Conservation (phyloP, 2,888 invertebrate genomes). For the Andrena bicolor region DNA sequence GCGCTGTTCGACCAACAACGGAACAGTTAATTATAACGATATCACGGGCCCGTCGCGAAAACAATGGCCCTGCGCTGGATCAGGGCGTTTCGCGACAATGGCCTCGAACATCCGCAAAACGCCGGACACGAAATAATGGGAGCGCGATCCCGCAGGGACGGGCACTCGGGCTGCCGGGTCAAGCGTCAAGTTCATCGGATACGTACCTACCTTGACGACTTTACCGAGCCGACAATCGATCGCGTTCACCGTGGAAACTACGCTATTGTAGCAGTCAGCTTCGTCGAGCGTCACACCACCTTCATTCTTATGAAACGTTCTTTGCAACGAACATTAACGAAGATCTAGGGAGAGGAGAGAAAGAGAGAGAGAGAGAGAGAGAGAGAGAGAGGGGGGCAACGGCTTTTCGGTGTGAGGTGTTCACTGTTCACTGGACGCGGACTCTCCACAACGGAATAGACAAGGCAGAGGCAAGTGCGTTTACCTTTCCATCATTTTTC, state of each 20-base stretch:
- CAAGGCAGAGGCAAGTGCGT: background rate
- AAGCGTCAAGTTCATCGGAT: slow-evolving; percentile 40
- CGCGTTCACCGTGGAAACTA: background rate
- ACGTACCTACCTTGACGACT: slow-evolving; percentile 23
- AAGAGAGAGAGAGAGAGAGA: no score
- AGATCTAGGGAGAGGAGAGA: slow-evolving; percentile 13
- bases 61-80: slow-evolving; percentile 79
- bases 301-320: slow-evolving; percentile 44
- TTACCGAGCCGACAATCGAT: slow-evolving; percentile 31
- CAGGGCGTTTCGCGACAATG: slow-evolving; percentile 79
- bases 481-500: slow-evolving; percentile 8
- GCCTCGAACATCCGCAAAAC: slow-evolving; percentile 76
- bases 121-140: slow-evolving; percentile 78
- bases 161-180: slow-evolving; percentile 26
- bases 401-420: slow-evolving; percentile 6
- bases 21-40: slow-evolving; percentile 79
- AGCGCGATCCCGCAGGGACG: slow-evolving; percentile 70
- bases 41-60: slow-evolving; percentile 75
- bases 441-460: background rate
- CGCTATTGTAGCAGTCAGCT: background rate
- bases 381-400: background rate
- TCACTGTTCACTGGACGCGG: slow-evolving; percentile 7
- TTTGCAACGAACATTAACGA: slow-evolving; percentile 9
- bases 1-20: slow-evolving; percentile 73
- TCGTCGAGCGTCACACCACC: background rate